Evolutionary conservation across 2,888 invertebrate species (phyloP).

Genomic region (Nemoura dubitans): DNA sequence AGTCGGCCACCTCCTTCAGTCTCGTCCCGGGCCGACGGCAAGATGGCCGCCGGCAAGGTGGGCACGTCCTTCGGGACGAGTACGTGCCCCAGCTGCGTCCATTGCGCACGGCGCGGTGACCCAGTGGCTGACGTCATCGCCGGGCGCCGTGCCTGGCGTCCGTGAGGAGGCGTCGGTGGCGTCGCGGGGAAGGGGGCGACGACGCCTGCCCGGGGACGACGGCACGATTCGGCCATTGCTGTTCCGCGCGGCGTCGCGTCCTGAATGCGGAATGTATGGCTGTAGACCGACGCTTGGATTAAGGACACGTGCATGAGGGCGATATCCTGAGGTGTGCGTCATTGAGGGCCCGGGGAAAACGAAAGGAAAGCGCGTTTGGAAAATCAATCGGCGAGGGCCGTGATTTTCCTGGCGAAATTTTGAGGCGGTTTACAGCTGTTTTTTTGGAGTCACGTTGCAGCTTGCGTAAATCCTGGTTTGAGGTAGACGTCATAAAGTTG

Average conservation of each 20-base stretch:
- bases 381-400: constrained; percentile 15
- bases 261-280: constrained; percentile 21
- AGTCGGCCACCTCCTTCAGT: no score
- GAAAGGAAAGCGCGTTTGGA: constrained; percentile 8
- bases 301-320: background rate
- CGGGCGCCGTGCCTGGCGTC: constrained; percentile 37
- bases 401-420: background rate
- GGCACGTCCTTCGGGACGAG: constrained; percentile 14
- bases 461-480: background rate
- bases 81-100: constrained; percentile 37
- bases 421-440: background rate
- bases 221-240: constrained; percentile 47
- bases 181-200: constrained; percentile 50
- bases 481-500: background rate
- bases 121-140: constrained; percentile 30
- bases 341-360: background rate
- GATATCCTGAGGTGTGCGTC: background rate
- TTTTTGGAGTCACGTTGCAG: background rate
- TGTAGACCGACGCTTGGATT: background rate
- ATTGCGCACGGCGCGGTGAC: constrained; percentile 26
- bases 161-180: constrained; percentile 45
- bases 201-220: constrained; percentile 38
- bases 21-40: background rate
- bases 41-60: constrained; percentile 33
- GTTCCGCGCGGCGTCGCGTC: constrained; percentile 43